Evolutionary conservation across 2,888 invertebrate genomes (phyloP).

Genomic region (Epirrita christyi): DNA sequence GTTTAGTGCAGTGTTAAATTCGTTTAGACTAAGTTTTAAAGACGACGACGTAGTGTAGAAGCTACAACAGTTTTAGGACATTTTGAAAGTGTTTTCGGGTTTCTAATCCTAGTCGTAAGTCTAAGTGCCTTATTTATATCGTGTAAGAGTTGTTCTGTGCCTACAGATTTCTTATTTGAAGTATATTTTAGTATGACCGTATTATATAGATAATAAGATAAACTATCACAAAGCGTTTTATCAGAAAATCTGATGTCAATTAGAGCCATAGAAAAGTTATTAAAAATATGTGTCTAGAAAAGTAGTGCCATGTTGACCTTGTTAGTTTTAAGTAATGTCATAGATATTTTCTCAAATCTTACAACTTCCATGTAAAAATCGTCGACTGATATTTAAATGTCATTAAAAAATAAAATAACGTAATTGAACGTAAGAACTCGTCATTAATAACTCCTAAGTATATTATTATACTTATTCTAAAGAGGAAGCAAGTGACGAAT

Average conservation of each 20-base stretch:
- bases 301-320: not conserved
- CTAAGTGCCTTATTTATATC: slow-evolving; percentile 66
- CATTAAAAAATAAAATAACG: not conserved
- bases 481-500: no score
- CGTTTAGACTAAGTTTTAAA: slow-evolving; percentile 70
- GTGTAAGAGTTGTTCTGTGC: slow-evolving; percentile 26
- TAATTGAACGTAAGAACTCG: no score
- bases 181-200: slow-evolving; percentile 1
- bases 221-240: not conserved
- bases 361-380: slow-evolving; percentile 9
- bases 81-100: slow-evolving; percentile 41
- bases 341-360: not conserved
- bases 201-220: not conserved
- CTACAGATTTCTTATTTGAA: not conserved
- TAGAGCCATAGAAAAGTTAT: not conserved
- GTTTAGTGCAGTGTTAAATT: slow-evolving; percentile 74
- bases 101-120: slow-evolving; percentile 62
- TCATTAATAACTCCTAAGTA: no score
- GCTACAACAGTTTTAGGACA: slow-evolving; percentile 3
- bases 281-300: not conserved
- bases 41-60: slow-evolving; percentile 67
- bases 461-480: no score
- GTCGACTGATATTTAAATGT: slow-evolving; percentile 10
- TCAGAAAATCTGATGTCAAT: not conserved
- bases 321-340: not conserved